Percentiles rank a stretch among this genome's conserved stretches.
These are phyloP conservation scores for Callorhinus ursinus DNA, from an alignment of 2,113 vertebrate genomes.

Conservation along the genomic window DNA sequence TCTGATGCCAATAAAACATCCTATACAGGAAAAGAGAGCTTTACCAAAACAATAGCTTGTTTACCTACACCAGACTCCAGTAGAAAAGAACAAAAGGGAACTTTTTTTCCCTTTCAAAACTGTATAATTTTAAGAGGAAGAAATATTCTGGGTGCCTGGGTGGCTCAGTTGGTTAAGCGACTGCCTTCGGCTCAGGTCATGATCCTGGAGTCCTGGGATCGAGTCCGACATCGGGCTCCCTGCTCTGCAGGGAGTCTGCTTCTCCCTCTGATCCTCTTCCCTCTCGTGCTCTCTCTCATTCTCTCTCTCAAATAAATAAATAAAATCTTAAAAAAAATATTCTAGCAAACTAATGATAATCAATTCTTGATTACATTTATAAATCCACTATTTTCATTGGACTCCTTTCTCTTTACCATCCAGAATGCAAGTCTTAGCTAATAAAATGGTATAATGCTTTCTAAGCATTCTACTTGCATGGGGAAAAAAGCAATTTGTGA, in stretches of 20 bases:
- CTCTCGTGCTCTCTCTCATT: no score
- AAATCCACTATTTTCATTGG: neutral
- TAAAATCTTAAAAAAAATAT: neutral
- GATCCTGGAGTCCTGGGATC: no score
- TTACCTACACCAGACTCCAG: slow-evolving; percentile 23
- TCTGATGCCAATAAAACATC: neutral
- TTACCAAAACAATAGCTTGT: neutral
- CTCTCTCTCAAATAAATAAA: no score
- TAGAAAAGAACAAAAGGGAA: neutral
- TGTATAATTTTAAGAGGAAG: neutral
- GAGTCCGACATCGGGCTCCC: no score
- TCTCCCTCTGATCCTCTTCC: no score
- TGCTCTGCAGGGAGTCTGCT: no score
- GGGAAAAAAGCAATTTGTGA: neutral
- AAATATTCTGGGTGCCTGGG: neutral
- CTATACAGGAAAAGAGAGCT: neutral
- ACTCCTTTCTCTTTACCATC: neutral
- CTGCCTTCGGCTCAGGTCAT: no score
- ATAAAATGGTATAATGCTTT: neutral
- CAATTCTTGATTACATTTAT: neutral
- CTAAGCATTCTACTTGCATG: neutral
- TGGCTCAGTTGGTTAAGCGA: no score
- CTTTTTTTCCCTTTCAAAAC: neutral
- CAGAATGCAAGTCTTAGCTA: neutral
- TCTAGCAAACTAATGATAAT: slow-evolving; percentile 25